Base-by-base conservation (phyloP, 30 jellyfish, hydroid and myxozoan species). In the Catostylus mosaicus region DNA sequence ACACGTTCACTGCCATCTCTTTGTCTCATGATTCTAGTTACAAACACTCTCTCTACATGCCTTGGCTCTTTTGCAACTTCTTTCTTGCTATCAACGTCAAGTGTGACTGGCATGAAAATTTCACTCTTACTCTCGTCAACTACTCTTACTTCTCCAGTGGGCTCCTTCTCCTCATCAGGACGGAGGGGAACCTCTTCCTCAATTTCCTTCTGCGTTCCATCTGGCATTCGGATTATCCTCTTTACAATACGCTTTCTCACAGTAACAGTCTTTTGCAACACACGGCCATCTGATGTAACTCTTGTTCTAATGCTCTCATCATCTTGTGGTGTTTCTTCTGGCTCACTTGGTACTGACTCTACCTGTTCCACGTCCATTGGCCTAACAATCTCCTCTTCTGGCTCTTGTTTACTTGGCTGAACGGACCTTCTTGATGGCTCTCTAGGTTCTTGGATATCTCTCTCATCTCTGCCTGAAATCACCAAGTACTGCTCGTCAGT, bases 221-320 rank as follows among this genome's bases (percentile, higher is more conserved):
- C 97, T 0, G 97, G 97, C 73, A 83, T 38, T 20, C 31, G 85
- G 74, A 90, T 69, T 88, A 90, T 77, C 57, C 90, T 90, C 74
- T 88, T 87, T 37, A 90, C 85, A 51, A 83, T 84, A 31, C 96
- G 81, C 80, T 56, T 90, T 45, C 90, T 77, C 63, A 90, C 88
- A 32, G 96, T 84, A 30, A 82, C 73, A 8, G 83, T 65, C 86
- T 71, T 88, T 32, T 86, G 78, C 11, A 78, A 74, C 19, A 73
- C 89, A 30, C 86, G 57, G 79, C 96, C 94, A 20, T 60, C 88
- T 59, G 16, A 60, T 1, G 38, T 30, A 23, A 46, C 72, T 14
- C 48, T n/a, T 47, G 84, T 31, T 34, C n/a, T n/a, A n/a, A n/a
- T 33, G 33, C 27, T 45, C 30, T 79, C 90, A 1, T 18, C 62